Percentiles rank a stretch among this genome's conserved stretches.
Evolutionary conservation across 2,113 vertebrate genomes (phyloP).

Genomic region (Ceyx margarethae): DNA sequence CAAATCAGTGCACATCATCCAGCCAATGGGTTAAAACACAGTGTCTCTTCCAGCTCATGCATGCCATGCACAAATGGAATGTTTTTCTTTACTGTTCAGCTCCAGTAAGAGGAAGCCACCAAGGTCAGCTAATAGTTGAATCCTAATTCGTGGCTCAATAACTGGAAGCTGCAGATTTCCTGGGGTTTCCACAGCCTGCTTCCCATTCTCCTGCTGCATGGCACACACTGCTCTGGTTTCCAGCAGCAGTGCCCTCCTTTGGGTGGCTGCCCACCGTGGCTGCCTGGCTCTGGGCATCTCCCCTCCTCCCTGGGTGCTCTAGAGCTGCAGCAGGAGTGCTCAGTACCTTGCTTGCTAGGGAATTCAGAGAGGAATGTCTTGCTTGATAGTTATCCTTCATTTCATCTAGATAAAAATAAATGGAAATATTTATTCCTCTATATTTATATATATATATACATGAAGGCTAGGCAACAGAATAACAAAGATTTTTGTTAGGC

Average conservation of each 20-base stretch:
- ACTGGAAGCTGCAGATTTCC: slow-evolving; percentile 36
- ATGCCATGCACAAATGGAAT: neutral
- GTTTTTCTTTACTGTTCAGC: neutral
- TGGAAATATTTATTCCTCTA: neutral
- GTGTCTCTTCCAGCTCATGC: neutral
- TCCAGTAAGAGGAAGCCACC: neutral
- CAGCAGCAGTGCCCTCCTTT: neutral
- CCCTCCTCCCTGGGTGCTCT: neutral
- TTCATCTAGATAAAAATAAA: neutral
- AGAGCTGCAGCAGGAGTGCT: neutral
- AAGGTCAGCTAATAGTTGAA: neutral
- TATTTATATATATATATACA: too few relatives aligned
- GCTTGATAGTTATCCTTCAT: neutral
- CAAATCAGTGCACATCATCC: neutral
- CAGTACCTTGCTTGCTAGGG: neutral
- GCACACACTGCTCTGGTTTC: neutral
- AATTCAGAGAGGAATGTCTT: neutral
- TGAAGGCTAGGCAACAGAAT: neutral
- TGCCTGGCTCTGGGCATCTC: neutral
- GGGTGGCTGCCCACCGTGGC: neutral
- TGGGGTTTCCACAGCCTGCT: neutral
- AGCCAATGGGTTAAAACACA: neutral
- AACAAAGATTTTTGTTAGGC: neutral
- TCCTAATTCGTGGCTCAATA: neutral
- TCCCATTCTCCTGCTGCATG: neutral